These are phyloP conservation scores for Tupaia chinensis DNA, from an alignment of 2,113 vertebrate species.

Conservation along the genomic window DNA sequence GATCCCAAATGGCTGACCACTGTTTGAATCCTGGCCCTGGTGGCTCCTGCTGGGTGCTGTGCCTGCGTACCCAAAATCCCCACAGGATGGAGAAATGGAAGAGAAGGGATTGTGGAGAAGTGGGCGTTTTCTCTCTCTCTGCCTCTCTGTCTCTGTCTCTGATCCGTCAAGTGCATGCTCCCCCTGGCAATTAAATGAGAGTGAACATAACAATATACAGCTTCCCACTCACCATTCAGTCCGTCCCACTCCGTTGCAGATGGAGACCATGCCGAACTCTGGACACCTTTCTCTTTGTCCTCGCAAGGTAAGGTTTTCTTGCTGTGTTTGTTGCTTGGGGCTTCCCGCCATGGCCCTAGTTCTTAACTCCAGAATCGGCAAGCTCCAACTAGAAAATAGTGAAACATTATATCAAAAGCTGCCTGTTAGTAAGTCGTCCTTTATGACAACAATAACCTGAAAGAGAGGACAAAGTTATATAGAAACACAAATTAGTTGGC, in stretches of 20 bases:
- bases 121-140: no score
- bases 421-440: not conserved
- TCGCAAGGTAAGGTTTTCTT: no score
- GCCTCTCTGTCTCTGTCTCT: no score
- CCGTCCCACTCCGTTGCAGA: not conserved
- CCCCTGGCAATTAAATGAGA: not conserved
- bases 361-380: no score
- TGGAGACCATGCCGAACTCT: not conserved
- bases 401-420: not conserved
- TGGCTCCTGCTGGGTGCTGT: no score
- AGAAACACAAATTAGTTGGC: not conserved
- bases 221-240: not conserved
- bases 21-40: no score
- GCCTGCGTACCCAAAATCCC: no score
- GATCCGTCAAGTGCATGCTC: no score
- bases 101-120: no score
- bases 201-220: not conserved
- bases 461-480: not conserved
- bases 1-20: no score
- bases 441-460: not conserved
- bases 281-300: not conserved
- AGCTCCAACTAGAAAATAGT: not conserved
- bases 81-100: no score
- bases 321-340: no score
- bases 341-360: not conserved